Conservation (phyloP, 2,888 invertebrate genomes). For the Dryobotodes eremita region DNA sequence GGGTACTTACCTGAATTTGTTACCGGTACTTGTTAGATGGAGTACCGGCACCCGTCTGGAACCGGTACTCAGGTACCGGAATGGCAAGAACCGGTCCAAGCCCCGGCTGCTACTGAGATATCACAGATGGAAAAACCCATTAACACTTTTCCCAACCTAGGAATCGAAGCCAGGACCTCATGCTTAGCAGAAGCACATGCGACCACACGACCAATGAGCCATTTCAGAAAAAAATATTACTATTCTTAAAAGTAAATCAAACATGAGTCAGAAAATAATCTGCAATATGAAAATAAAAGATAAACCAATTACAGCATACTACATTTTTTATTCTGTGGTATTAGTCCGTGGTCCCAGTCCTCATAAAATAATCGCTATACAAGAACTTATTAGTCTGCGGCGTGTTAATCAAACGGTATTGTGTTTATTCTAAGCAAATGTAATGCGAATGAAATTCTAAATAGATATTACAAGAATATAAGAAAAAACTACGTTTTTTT, state of each 20-base stretch:
- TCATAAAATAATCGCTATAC: constrained; percentile 1
- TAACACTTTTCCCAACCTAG: no score
- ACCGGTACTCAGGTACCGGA: no score
- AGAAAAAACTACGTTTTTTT: constrained; percentile 25
- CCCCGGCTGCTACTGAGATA: background rate
- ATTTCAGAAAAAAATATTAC: background rate
- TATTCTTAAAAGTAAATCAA: no score
- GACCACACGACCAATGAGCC: no score
- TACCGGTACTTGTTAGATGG: no score
- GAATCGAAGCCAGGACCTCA: no score
- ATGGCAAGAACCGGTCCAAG: background rate
- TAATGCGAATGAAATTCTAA: constrained; percentile 40
- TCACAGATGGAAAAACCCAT: no score
- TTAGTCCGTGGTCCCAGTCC: background rate
- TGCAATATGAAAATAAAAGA: background rate
- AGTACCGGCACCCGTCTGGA: no score
- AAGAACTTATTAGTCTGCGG: constrained; percentile 3
- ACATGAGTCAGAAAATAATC: background rate
- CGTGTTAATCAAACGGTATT: constrained; percentile 17
- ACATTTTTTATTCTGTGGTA: constrained; percentile 11
- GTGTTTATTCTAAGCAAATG: constrained; percentile 20
- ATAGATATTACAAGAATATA: constrained; percentile 24
- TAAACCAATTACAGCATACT: background rate
- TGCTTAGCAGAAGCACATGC: no score
- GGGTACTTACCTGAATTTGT: no score